Percentiles rank a stretch among this genome's conserved stretches.
Evolutionary conservation across 92 coral and sea anemone species (phyloP).

Genomic region (Epizoanthus illoricatus): DNA sequence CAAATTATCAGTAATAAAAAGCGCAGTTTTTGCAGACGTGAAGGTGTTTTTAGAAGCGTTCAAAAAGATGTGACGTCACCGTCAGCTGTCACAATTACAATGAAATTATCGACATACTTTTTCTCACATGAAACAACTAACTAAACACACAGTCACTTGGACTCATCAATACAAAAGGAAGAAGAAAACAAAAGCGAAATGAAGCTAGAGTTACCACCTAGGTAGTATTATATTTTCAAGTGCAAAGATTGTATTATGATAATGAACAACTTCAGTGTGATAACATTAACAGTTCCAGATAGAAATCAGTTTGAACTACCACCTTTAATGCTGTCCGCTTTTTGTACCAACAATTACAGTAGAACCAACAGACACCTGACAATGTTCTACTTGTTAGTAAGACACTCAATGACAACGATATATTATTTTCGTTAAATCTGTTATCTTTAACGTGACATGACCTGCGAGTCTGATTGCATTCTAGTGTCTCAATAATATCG

Average conservation of each 20-base stretch:
- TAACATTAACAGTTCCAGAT: no score
- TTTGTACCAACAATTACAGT: no score
- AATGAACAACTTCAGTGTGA: background rate
- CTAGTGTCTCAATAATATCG: no score
- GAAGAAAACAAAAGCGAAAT: background rate
- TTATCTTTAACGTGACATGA: no score
- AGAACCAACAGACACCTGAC: no score
- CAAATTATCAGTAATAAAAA: constrained; percentile 19
- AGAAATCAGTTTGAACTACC: no score
- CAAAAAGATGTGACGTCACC: constrained; percentile 20
- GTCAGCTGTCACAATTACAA: constrained; percentile 26
- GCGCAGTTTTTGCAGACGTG: constrained; percentile 32
- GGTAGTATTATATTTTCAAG: constrained; percentile 12
- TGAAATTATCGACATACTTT: constrained; percentile 9
- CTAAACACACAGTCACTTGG: constrained; percentile 3
- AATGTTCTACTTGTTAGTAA: no score
- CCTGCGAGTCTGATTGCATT: no score
- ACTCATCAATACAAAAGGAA: constrained; percentile 1
- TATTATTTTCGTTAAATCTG: no score
- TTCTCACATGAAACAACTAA: background rate
- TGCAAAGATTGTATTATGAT: constrained; percentile 4
- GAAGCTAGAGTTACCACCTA: background rate
- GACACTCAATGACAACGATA: no score
- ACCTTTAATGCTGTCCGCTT: no score
- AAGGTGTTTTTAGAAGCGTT: constrained; percentile 18